Evolutionary conservation across 2,797 vertebrate species (phyloP), one percentile per base, ranked within the genome.

Genomic region (Syngnathus rostellatus): DNA sequence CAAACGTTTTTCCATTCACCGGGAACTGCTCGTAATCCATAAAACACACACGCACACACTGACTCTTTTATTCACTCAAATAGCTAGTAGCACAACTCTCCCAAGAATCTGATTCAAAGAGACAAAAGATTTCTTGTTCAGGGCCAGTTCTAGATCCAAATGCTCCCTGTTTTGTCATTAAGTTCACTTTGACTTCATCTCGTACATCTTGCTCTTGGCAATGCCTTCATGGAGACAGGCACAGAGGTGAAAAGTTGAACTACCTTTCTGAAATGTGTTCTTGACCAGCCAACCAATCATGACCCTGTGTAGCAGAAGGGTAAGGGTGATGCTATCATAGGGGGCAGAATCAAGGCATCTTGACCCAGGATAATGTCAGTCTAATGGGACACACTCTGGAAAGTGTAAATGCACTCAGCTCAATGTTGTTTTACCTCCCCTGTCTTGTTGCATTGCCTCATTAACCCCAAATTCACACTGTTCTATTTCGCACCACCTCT

Each of bases 371-470:
- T 81, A 77, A 82, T 81, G 72, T 65, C 62, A 8, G 55, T 12
- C 60, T 83, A 83, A 85, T 80, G 71, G 68, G 81, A 77, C 72
- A 69, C 67, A 70, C 79, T 75, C 72, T 37, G 65, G 60, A 62
- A 62, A 62, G 60, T 41, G 41, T 45, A 8, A 67, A 50, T 59
- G 69, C 74, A 72, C 72, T 51, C 68, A 68, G 75, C 77, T 74
- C 59, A 7, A 55, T 45, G 8, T 55, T 6, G 71, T 66, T 77
- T 68, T 62, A 63, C 73, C 69, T 79, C 65, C 73, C 50, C 57
- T 55, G 63, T 71, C 74, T 73, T 67, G 40, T 67, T 0, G 14
- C 63, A 2, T 63, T 62, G 76, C 79, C 74, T 86, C 84, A 83
- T 84, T 84, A 86, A 83, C 72, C 76, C 68, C 57, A 74, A 73